These are phyloP conservation scores for Gymnoscopelus microlampas DNA, from an alignment of 2,797 vertebrate genomes.

Conservation along the genomic window DNA sequence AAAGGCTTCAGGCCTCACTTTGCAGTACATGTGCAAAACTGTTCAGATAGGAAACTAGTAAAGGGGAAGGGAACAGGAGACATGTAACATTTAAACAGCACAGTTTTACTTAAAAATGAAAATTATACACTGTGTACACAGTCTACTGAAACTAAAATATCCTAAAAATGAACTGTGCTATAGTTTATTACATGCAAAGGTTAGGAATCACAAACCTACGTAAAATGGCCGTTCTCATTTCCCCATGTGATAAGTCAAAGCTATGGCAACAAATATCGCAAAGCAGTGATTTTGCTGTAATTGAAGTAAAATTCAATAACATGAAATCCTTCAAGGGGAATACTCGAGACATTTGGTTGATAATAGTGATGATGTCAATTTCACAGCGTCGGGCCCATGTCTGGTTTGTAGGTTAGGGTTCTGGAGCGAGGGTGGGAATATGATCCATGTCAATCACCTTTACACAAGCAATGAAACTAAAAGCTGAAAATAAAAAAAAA, in stretches of 20 bases:
- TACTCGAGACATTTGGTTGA: slow-evolving; percentile 81
- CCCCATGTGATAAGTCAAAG: slow-evolving; percentile 81
- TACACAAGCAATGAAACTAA: slow-evolving; percentile 92
- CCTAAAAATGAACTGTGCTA: slow-evolving; percentile 96
- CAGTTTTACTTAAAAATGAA: slow-evolving; percentile 91
- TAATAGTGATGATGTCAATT: slow-evolving; percentile 86
- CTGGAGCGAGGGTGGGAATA: slow-evolving; percentile 78
- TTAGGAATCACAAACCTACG: slow-evolving; percentile 87
- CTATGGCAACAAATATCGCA: slow-evolving; percentile 89
- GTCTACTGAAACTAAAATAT: slow-evolving; percentile 90
- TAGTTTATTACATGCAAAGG: slow-evolving; percentile 96
- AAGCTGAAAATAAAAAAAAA: slow-evolving; percentile 88
- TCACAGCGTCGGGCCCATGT: slow-evolving; percentile 92
- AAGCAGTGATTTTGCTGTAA: slow-evolving; percentile 85
- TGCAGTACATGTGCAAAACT: slow-evolving; percentile 96
- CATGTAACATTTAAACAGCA: slow-evolving; percentile 96
- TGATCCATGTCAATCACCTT: slow-evolving; percentile 87
- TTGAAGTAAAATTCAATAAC: slow-evolving; percentile 72
- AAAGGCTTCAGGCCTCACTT: slow-evolving; percentile 86
- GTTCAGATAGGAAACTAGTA: slow-evolving; percentile 91
- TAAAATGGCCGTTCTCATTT: slow-evolving; percentile 88
- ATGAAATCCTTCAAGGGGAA: slow-evolving; percentile 83
- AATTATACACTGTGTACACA: slow-evolving; percentile 92
- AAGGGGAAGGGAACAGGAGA: slow-evolving; percentile 82
- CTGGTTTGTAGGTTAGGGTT: slow-evolving; percentile 86